Percentiles rank a stretch among this genome's conserved stretches.
phyloP scores from a whole-genome alignment of 2,113 vertebrate genomes.

The Nannospalax galili region DNA sequence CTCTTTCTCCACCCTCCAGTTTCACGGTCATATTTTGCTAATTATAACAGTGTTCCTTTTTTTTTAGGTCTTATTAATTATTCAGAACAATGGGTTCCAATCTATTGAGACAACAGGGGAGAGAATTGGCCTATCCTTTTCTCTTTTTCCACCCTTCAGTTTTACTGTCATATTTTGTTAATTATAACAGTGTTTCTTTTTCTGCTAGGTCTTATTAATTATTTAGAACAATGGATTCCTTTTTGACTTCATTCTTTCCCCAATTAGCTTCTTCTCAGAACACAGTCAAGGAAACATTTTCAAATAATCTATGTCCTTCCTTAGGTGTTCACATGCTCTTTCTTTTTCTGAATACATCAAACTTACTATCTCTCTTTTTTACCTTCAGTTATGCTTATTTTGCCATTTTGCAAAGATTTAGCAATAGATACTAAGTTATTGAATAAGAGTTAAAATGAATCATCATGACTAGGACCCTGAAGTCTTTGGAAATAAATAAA shows the following conservation, averaged over 20 bases:
- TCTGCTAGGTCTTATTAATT: not conserved
- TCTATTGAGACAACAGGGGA: not conserved
- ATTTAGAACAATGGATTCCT: not conserved
- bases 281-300: not conserved
- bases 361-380: not conserved
- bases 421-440: conserved; percentile 10
- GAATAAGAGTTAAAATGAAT: conserved; percentile 35
- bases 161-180: not conserved
- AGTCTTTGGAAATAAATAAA: conserved; percentile 18
- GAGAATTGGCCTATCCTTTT: not conserved
- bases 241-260: conserved; percentile 2
- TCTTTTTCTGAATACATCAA: not conserved
- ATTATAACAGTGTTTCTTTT: not conserved
- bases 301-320: not conserved
- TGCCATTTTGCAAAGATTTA: conserved; percentile 8
- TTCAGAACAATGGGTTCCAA: too few species aligned
- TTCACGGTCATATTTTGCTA: not conserved
- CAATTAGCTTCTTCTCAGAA: not conserved
- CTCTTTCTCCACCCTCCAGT: not conserved
- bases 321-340: not conserved
- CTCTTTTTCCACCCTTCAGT: not conserved
- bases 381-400: not conserved
- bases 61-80: not conserved
- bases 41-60: not conserved
- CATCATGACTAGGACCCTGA: not conserved